Percentiles rank a stretch among this genome's conserved stretches.
These are phyloP conservation scores for Junco hyemalis DNA, from an alignment of 2,113 vertebrate species.

Conservation along the genomic window DNA sequence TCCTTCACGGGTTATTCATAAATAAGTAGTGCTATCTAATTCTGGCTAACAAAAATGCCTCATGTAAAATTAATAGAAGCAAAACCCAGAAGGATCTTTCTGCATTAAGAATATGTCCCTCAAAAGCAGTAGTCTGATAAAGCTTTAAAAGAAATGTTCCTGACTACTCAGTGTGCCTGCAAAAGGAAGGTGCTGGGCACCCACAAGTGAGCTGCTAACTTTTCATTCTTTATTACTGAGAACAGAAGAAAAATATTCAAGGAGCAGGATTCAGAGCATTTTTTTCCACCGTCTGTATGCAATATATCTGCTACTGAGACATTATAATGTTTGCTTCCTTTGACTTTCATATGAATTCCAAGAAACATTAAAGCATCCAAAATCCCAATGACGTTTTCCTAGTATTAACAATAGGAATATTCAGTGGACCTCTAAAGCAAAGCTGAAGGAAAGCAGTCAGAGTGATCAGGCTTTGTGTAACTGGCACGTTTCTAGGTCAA, in stretches of 20 bases:
- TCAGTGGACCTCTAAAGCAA: background rate
- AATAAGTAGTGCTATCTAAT: conserved; percentile 11
- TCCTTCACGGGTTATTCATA: conserved; percentile 50
- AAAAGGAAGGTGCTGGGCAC: background rate
- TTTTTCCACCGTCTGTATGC: background rate
- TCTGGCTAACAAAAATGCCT: background rate
- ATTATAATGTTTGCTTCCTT: background rate
- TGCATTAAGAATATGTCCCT: background rate
- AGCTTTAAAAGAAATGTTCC: background rate
- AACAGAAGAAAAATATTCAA: background rate
- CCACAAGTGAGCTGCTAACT: background rate
- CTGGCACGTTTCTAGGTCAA: background rate
- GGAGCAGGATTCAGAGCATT: background rate
- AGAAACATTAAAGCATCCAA: background rate
- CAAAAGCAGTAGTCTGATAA: background rate
- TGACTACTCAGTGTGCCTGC: background rate
- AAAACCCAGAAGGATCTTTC: conserved; percentile 1
- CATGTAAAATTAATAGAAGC: conserved; percentile 43
- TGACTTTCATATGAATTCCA: background rate
- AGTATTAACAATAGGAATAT: background rate
- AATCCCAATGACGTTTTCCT: background rate
- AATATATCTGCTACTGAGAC: background rate
- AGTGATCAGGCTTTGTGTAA: background rate
- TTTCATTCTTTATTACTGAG: background rate
- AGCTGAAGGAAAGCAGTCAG: background rate